Evolutionary conservation across 2,113 vertebrate genomes (phyloP), one percentile per base, ranked within the genome.

Genomic region (Zeus faber): DNA sequence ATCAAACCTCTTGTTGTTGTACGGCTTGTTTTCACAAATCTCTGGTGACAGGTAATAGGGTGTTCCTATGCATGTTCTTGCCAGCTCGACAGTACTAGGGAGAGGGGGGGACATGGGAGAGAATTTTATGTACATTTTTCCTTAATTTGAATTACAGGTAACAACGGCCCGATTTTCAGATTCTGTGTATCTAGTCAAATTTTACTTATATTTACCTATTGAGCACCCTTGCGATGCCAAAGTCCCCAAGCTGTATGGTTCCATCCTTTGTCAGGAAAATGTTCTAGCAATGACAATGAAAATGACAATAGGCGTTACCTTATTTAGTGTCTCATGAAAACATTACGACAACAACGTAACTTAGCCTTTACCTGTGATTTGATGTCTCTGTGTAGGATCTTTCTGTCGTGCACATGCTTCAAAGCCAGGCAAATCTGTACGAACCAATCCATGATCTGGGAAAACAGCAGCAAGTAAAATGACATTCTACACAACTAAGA

Each of bases 181-280:
- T n/a, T n/a, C n/a, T n/a, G n/a, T n/a, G n/a, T n/a, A n/a, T n/a
- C n/a, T n/a, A 3, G 49, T 37, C 1, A 18, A 31, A 24, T 47
- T 1, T 35, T n/a, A 3, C 10, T 5, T 16, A 16, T 8, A 67
- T 3, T 75, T 87, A 96, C 97, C 97, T 99, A 84, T 95, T 99
- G 48, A 99, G 86, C 76, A 99, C 95, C 84, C 97, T 89, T 33
- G 96, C 97, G 0, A 99, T 99, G 60, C 97, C 97, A 88, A 99
- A 99, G 77, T 99, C 97, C 74, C 97, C 97, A 49, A 99, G 89
- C 69, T 99, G 95, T 62, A 99, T 80, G 3, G 95, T 96, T 47
- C 96, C 97, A 85, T 93, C 91, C 91, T 95, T 99, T 52, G 95
- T 98, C 85, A 99, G 88, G 90, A 99, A 99, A 80, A 99, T 99